A percentile compares a stretch with the other conserved stretches of the same genome.
phyloP scores from a whole-genome alignment of 2,113 vertebrate genomes.

The Ptychochromis oligacanthus region DNA sequence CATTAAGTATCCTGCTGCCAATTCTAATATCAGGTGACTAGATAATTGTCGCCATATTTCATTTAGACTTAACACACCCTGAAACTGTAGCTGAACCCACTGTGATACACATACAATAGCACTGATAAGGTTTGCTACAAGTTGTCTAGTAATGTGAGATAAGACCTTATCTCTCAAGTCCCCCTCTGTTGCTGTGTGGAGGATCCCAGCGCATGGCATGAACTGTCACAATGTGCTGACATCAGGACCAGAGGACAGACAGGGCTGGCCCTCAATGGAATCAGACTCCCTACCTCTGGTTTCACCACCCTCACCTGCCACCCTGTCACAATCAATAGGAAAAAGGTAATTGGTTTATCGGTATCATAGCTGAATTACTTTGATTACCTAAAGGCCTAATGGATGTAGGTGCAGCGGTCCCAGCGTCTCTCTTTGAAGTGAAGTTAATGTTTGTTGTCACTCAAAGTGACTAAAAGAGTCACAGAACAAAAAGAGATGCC shows the following conservation, averaged over 20 bases:
- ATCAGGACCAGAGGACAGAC: slow-evolving; percentile 7
- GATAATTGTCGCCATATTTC: slow-evolving; percentile 72
- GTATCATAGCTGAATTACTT: neutral
- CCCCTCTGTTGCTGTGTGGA: slow-evolving; percentile 16
- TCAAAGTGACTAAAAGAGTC: neutral
- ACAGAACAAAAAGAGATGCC: neutral
- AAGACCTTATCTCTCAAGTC: slow-evolving; percentile 59
- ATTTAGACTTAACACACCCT: slow-evolving; percentile 45
- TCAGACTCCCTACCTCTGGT: neutral
- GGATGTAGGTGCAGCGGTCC: neutral
- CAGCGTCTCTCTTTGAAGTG: neutral
- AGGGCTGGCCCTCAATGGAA: neutral
- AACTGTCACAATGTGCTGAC: slow-evolving; percentile 31
- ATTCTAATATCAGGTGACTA: slow-evolving; percentile 56
- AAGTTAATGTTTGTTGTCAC: neutral
- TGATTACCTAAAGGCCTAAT: neutral
- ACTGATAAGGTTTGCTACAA: slow-evolving; percentile 59
- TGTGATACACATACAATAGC: slow-evolving; percentile 28
- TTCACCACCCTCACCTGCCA: neutral
- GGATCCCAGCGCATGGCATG: slow-evolving; percentile 26
- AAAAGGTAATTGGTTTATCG: neutral
- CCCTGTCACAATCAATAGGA: neutral
- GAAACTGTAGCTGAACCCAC: slow-evolving; percentile 23
- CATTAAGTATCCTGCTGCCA: slow-evolving; percentile 62
- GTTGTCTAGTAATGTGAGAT: slow-evolving; percentile 61